These are phyloP conservation scores for Caenorhabditis sp. DNA, from an alignment of 2,888 invertebrate genomes.

Conservation along the genomic window DNA sequence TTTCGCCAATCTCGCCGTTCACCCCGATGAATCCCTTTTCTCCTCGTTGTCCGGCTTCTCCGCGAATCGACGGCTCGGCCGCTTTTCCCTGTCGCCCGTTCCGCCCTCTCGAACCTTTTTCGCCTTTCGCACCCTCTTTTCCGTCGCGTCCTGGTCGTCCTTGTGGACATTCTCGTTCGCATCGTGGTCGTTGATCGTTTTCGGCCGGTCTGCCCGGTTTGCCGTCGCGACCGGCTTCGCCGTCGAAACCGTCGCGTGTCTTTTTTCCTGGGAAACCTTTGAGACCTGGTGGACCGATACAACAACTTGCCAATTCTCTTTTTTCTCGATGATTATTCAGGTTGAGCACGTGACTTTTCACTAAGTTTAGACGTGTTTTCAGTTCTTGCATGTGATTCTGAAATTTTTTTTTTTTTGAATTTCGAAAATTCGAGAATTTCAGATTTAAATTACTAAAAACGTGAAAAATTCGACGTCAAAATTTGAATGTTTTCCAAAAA, in stretches of 20 bases:
- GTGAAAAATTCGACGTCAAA: background rate
- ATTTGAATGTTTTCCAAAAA: no score
- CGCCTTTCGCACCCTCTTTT: conserved; percentile 35
- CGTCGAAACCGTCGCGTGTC: conserved; percentile 45
- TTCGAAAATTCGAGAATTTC: no score
- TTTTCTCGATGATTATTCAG: no score
- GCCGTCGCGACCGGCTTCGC: conserved; percentile 43
- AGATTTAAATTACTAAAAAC: no score
- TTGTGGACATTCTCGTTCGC: conserved; percentile 44
- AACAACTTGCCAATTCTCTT: conserved; percentile 42
- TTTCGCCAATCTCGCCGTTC: conserved; percentile 34
- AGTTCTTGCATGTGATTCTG: conserved; percentile 28
- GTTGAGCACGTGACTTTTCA: conserved; percentile 30
- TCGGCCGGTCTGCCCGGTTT: conserved; percentile 48
- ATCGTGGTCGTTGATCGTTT: conserved; percentile 32
- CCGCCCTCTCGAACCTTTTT: conserved; percentile 38
- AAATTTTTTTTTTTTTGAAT: background rate
- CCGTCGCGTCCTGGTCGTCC: conserved; percentile 48
- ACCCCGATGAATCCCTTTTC: conserved; percentile 45
- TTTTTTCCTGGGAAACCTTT: conserved; percentile 44
- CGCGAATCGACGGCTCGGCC: conserved; percentile 40
- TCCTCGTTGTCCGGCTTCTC: conserved; percentile 40
- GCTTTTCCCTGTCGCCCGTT: conserved; percentile 37
- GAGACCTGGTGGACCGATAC: conserved; percentile 46
- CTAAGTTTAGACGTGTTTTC: conserved; percentile 25